Percentiles rank a stretch among this genome's conserved stretches.
These are phyloP conservation scores for Drosophila miranda DNA, from an alignment of 1,140 invertebrate species.

Conservation along the genomic window DNA sequence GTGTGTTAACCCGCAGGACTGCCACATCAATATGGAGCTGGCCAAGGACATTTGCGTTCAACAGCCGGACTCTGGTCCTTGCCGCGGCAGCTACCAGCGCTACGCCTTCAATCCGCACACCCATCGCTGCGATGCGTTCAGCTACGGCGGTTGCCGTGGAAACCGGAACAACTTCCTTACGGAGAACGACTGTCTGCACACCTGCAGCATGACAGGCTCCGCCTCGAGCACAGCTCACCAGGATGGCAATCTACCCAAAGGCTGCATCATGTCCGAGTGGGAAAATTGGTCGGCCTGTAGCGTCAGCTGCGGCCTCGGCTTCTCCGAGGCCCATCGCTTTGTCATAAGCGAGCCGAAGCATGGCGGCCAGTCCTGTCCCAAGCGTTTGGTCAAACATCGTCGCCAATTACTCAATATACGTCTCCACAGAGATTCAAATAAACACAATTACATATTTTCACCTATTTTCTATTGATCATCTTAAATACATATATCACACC, in stretches of 20 bases:
- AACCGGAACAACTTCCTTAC: slow-evolving; percentile 94
- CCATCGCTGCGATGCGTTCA: slow-evolving; percentile 90
- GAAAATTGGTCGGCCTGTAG: slow-evolving; percentile 89
- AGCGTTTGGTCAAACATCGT: slow-evolving; percentile 83
- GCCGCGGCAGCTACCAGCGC: slow-evolving; percentile 90
- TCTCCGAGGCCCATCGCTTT: slow-evolving; percentile 67
- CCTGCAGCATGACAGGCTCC: slow-evolving; percentile 83
- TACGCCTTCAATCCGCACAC: slow-evolving; percentile 91
- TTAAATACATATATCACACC: slow-evolving; percentile 31
- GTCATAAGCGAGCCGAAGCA: slow-evolving; percentile 85
- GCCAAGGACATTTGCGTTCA: slow-evolving; percentile 93
- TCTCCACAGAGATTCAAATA: not conserved
- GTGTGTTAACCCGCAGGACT: slow-evolving; percentile 87
- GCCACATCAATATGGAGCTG: slow-evolving; percentile 87
- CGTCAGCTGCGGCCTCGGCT: slow-evolving; percentile 84
- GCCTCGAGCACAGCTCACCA: slow-evolving; percentile 1
- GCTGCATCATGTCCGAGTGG: slow-evolving; percentile 89
- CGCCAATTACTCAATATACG: slow-evolving; percentile 26
- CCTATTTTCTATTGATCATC: not conserved
- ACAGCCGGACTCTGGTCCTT: slow-evolving; percentile 89
- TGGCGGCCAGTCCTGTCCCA: slow-evolving; percentile 88
- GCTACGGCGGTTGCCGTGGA: slow-evolving; percentile 94
- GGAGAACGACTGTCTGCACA: slow-evolving; percentile 88
- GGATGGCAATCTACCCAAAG: slow-evolving; percentile 64
- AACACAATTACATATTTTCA: not conserved